Evolutionary conservation across 2,797 vertebrate genomes (phyloP), one percentile per base, ranked within the genome.

Genomic region (Miichthys miiuy): DNA sequence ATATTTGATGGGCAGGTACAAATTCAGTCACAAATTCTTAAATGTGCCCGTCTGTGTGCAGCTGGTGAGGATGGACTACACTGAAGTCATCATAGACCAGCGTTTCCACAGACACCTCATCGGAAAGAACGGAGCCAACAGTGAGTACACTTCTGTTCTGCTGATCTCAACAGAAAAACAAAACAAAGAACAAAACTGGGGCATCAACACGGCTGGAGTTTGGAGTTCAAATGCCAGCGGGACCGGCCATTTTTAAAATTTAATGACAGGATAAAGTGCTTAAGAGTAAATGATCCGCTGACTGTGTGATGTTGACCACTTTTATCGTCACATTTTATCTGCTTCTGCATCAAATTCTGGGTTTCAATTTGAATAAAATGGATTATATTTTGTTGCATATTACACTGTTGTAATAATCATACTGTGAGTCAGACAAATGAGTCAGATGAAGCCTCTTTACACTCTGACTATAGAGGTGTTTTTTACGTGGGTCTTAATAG

Each of bases 11-110:
- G 5, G 34, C 34, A 34, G 13, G 11, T 46, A 51, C 20, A 23
- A 60, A 46, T 14, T 62, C n/a, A 66, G 25, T 27, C 23, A 46
- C 4, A 6, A 5, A 17, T 38, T 7, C 2, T 46, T 6, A 10
- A 65, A 16, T 27, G 25, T 47, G 4, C 74, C 21, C 11, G 20
- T 72, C 3, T 74, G 67, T 77, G 41, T 82, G 23, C 80, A 96
- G 96, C 92, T 96, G 82, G 92, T 92, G 52, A 94, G 93, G 87
- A 96, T 96, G 95, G 95, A 97, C 91, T 96, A 95, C 91, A 94
- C 95, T 0, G 96, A 97, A 74, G 93, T 96, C 78, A 94, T 91
- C 76, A 94, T 96, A 41, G 94, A 96, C 62, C 96, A 94, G 82
- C 95, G 95, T 48, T 96, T 97, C 89, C 94, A 96, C 77, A 94